Conservation (phyloP, 2,797 vertebrate species). For the Notolabrus celidotus region DNA sequence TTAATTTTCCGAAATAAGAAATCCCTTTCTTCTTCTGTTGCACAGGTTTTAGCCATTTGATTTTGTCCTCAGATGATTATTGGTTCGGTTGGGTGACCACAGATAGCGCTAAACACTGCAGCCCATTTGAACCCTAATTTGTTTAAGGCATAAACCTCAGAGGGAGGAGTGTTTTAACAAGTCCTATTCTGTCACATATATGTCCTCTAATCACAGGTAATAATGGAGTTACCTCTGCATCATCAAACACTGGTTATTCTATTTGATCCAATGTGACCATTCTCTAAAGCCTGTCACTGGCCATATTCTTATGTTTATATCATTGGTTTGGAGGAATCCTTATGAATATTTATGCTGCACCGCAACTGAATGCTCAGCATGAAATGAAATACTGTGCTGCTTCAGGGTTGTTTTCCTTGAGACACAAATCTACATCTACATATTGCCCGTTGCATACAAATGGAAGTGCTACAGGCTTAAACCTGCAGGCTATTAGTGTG, state of each 20-base stretch:
- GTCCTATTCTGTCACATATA: conserved; percentile 49
- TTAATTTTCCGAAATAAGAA: conserved; percentile 13
- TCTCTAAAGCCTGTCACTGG: conserved; percentile 78
- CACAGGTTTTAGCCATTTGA: background rate
- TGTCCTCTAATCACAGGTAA: conserved; percentile 71
- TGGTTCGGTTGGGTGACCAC: conserved; percentile 7
- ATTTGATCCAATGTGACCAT: conserved; percentile 78
- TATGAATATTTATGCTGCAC: conserved; percentile 81
- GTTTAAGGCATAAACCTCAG: conserved; percentile 24
- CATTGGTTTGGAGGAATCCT: conserved; percentile 68
- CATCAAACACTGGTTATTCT: conserved; percentile 80
- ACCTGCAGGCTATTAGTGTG: conserved; percentile 52
- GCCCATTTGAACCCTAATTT: conserved; percentile 29
- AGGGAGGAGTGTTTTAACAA: conserved; percentile 55
- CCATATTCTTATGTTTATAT: conserved; percentile 83
- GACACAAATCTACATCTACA: conserved; percentile 80
- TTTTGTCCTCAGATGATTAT: conserved; percentile 16
- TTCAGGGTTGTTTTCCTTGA: conserved; percentile 78
- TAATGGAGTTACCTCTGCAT: conserved; percentile 65
- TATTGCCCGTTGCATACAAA: conserved; percentile 77
- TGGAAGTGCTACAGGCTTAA: conserved; percentile 60
- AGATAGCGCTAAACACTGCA: conserved; percentile 17
- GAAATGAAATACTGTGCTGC: conserved; percentile 77
- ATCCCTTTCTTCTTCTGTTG: background rate
- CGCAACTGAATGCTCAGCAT: conserved; percentile 75